Evolutionary conservation across 2,888 invertebrate genomes (phyloP).

Genomic region (Coremacera marginata): DNA sequence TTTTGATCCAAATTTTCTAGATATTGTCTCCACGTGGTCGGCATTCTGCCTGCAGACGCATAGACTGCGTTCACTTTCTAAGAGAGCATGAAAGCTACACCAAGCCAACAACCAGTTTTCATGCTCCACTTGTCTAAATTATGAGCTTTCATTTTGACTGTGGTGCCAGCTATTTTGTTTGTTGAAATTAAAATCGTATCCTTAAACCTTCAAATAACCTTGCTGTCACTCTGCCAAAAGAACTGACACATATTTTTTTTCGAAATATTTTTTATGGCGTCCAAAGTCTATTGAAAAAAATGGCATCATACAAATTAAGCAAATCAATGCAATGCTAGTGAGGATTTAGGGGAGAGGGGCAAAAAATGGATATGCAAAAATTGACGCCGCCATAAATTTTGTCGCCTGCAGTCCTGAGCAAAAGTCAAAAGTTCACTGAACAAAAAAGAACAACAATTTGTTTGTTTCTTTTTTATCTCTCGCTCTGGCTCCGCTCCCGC

Average conservation of each 20-base stretch:
- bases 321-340: neutral
- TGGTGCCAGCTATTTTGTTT: neutral
- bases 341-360: neutral
- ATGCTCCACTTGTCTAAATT: too few species aligned
- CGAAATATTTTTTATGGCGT: constrained; percentile 35
- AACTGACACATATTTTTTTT: constrained; percentile 12
- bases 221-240: constrained; percentile 15
- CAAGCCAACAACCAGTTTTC: too few species aligned
- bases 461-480: constrained; percentile 10
- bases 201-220: constrained; percentile 29
- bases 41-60: too few species aligned
- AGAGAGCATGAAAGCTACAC: too few species aligned
- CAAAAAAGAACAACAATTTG: constrained; percentile 5
- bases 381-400: neutral
- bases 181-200: neutral
- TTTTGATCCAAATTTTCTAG: too few species aligned
- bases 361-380: neutral
- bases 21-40: too few species aligned
- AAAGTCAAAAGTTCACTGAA: constrained; percentile 1
- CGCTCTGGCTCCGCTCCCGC: neutral
- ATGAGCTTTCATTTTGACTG: neutral
- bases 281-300: constrained; percentile 22
- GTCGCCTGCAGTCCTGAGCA: neutral
- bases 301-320: neutral
- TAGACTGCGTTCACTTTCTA: too few species aligned